Evolutionary conservation across 2,888 invertebrate species (phyloP), one percentile per base, ranked within the genome.

Genomic region (Dorcus hopei): DNA sequence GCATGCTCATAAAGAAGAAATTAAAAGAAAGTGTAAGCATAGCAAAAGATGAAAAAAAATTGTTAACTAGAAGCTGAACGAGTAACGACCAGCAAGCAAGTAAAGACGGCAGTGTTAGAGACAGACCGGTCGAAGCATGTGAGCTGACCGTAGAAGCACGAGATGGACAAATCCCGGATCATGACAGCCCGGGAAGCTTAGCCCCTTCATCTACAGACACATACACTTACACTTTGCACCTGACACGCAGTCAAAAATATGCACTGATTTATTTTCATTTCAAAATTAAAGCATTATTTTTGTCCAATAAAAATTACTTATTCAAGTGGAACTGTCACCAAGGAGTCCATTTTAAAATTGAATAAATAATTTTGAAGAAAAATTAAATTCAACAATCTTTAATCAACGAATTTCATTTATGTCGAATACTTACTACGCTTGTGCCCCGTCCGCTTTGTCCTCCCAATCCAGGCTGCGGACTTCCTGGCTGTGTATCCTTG

Each of bases 101-200:
- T 38, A 33, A 38, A 49, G 9, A 14, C 23, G 33, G 38, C 49
- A 38, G 61, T 57, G 71, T 71, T 74, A 75, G 72, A 79, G 81
- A 86, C 90, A 91, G 92, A 97, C 96, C 95, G 94, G 93, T 85
- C 89, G 90, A 83, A 97, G 88, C 82, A 95, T 91, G 85, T 93
- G 92, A 82, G 93, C 91, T 84, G 96, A 97, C 83, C 96, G 90
- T 82, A 96, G 95, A 84, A 95, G 87, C 81, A 97, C 91, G 86
- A 93, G 92, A 80, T 93, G 93, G 87, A 94, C 93, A 87, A 93
- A 94, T 83, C 89, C 88, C 80, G 93, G 90, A 86, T 94, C 93
- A 84, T 93, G 91, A 85, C 93, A 92, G 83, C 95, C 95, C 81
- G 94, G 94, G 84, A 95, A 93, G 88, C 91, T 92, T 82, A 94